Conservation (phyloP, 2,888 invertebrate genomes). For the Catonia carolina region DNA sequence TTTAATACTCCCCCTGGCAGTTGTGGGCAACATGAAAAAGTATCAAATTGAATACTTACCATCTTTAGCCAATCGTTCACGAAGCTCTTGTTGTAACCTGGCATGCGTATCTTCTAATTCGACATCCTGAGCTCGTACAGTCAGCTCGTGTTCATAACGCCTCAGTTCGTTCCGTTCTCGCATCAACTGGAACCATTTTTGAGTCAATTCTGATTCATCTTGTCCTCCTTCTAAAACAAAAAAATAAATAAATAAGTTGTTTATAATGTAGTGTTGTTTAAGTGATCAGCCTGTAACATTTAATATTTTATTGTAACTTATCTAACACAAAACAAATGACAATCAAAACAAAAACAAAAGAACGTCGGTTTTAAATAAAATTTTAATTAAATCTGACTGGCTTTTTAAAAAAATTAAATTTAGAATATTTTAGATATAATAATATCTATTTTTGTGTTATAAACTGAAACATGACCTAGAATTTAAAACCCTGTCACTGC, state of each 20-base stretch:
- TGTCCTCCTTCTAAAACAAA: slow-evolving; percentile 36
- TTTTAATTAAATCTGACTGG: no score
- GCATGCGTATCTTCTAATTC: slow-evolving; percentile 77
- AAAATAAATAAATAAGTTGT: not conserved
- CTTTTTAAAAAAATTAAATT: no score
- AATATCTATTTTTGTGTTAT: no score
- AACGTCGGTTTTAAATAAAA: no score
- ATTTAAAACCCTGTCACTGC: no score
- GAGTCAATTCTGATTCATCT: slow-evolving; percentile 58
- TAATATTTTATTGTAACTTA: no score
- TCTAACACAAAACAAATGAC: no score
- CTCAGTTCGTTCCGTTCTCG: slow-evolving; percentile 61
- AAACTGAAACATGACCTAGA: no score
- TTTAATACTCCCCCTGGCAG: no score
- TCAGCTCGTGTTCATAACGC: slow-evolving; percentile 67
- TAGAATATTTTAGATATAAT: no score
- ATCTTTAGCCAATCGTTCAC: slow-evolving; percentile 56
- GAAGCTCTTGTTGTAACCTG: slow-evolving; percentile 65
- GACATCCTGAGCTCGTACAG: slow-evolving; percentile 70
- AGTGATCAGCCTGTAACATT: no score
- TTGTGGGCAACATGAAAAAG: not conserved
- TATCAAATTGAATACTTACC: slow-evolving; percentile 47
- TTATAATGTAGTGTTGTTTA: not conserved
- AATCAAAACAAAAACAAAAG: no score
- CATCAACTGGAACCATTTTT: slow-evolving; percentile 68